Evolutionary conservation across 1,140 invertebrate species (phyloP).

Genomic region (Tetragonula clypearis): DNA sequence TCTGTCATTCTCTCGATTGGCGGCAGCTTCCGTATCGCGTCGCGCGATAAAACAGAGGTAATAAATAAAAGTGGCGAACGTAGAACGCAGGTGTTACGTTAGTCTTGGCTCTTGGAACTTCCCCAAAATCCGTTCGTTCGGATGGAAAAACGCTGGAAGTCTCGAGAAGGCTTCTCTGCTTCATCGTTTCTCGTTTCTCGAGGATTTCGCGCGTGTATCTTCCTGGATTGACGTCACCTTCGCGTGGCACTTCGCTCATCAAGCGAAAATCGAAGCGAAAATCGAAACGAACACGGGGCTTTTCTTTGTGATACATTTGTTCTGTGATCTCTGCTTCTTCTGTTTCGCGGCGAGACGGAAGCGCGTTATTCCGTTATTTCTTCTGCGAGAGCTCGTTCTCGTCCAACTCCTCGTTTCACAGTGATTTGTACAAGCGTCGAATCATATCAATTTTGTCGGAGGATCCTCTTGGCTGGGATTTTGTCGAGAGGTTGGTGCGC

Average conservation of each 20-base stretch:
- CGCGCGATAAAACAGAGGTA: no score
- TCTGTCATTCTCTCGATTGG: background rate
- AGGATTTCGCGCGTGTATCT: background rate
- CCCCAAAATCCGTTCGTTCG: background rate
- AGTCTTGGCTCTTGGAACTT: background rate
- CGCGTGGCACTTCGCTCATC: background rate
- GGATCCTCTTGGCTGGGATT: background rate
- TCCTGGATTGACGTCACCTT: background rate
- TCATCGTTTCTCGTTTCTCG: background rate
- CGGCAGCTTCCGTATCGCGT: background rate
- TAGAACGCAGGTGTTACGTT: background rate
- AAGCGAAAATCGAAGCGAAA: no score
- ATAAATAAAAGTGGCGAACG: background rate
- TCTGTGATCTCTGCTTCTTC: constrained; percentile 10
- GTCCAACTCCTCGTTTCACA: background rate
- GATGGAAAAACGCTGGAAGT: background rate
- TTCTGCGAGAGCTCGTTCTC: background rate
- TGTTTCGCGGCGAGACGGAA: background rate
- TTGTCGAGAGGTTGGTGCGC: background rate
- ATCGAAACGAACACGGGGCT: background rate
- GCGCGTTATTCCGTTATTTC: no score
- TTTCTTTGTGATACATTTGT: constrained; percentile 6
- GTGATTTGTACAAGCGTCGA: background rate
- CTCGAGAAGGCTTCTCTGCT: background rate
- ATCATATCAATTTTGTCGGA: background rate